These are phyloP conservation scores for Stenolophus ochropezus DNA, from an alignment of 2,888 invertebrate species.

Conservation along the genomic window DNA sequence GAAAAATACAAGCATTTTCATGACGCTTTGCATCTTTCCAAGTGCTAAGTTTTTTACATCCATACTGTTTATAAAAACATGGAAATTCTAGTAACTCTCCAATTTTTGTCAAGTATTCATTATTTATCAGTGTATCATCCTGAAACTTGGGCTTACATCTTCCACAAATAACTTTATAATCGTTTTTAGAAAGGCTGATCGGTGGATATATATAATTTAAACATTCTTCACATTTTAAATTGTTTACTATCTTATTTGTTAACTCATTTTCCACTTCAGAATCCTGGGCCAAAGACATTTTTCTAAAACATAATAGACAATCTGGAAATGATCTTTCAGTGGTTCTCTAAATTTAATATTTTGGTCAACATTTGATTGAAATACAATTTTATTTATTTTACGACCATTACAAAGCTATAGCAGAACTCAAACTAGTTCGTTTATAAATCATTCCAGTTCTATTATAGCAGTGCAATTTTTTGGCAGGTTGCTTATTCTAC, in stretches of 20 bases:
- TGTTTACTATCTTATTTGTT: slow-evolving; percentile 19
- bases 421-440: too few relatives aligned
- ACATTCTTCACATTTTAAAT: slow-evolving; percentile 39
- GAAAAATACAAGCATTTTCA: slow-evolving; percentile 45
- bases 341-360: too few relatives aligned
- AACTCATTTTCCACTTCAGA: neutral
- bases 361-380: too few relatives aligned
- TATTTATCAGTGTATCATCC: neutral
- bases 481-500: too few relatives aligned
- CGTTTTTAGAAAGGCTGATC: neutral
- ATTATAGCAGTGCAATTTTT: too few relatives aligned
- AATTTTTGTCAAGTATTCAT: slow-evolving; percentile 37
- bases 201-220: slow-evolving; percentile 34
- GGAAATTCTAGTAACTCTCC: slow-evolving; percentile 47
- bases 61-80: slow-evolving; percentile 44
- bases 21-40: slow-evolving; percentile 50
- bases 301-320: too few relatives aligned
- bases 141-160: slow-evolving; percentile 16
- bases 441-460: too few relatives aligned
- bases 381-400: too few relatives aligned
- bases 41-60: slow-evolving; percentile 45
- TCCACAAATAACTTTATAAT: slow-evolving; percentile 4
- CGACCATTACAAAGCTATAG: too few relatives aligned
- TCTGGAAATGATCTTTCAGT: too few relatives aligned
- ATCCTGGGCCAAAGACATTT: too few relatives aligned